These are phyloP conservation scores for Phylloscopus trochiloides DNA, from an alignment of 2,113 vertebrate species.

Conservation along the genomic window DNA sequence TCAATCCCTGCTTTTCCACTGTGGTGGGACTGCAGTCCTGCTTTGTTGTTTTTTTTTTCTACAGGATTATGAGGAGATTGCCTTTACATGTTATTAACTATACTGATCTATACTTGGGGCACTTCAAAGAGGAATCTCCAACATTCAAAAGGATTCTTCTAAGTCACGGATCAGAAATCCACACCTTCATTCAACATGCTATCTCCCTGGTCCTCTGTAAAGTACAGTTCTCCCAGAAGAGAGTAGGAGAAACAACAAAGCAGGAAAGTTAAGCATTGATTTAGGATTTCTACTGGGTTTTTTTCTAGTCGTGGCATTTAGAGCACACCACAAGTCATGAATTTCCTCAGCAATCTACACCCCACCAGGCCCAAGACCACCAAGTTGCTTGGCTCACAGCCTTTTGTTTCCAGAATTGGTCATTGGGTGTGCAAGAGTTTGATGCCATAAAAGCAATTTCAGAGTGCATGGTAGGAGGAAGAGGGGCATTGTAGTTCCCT, in stretches of 20 bases:
- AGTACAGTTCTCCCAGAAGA: not conserved
- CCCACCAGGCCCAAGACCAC: not conserved
- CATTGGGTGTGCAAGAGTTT: not conserved
- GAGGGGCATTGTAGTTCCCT: not conserved
- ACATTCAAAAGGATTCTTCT: not conserved
- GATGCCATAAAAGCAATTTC: not conserved
- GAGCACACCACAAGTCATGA: not conserved
- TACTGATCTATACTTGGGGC: not conserved
- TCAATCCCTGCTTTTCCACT: not conserved
- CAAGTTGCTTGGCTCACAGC: not conserved
- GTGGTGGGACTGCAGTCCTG: not conserved
- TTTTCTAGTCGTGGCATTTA: not conserved
- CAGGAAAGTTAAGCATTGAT: not conserved
- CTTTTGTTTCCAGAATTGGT: not conserved
- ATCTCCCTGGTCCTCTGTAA: not conserved
- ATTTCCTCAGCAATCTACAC: not conserved
- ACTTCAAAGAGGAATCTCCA: not conserved
- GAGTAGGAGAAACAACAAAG: not conserved
- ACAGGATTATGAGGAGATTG: not conserved
- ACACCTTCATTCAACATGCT: not conserved
- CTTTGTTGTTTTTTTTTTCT: not conserved
- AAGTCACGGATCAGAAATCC: not conserved
- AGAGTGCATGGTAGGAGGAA: rapidly evolving
- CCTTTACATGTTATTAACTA: not conserved
- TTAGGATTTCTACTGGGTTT: not conserved